These are phyloP conservation scores for Borostomias antarcticus DNA, from an alignment of 2,797 vertebrate species.

Conservation along the genomic window DNA sequence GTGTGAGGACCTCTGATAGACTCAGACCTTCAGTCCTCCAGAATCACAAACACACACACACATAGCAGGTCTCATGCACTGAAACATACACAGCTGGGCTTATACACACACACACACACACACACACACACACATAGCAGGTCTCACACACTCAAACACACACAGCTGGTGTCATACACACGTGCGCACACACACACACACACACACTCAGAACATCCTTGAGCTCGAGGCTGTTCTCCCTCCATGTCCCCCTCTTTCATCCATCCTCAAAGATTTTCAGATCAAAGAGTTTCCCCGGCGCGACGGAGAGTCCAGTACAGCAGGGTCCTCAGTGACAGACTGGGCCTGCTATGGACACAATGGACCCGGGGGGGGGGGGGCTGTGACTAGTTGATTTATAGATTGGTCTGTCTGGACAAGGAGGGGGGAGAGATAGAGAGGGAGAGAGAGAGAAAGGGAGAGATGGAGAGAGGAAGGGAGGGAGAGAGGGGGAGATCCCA, in stretches of 20 bases:
- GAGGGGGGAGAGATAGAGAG: neutral
- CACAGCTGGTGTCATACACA: neutral
- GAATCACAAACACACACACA: neutral
- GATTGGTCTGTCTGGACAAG: too few relatives aligned
- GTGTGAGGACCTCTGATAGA: neutral
- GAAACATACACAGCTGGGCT: constrained; percentile 17
- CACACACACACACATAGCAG: neutral
- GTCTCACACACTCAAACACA: neutral
- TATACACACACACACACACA: constrained; percentile 18
- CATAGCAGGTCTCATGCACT: neutral
- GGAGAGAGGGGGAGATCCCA: neutral
- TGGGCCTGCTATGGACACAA: too few relatives aligned
- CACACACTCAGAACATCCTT: constrained; percentile 12
- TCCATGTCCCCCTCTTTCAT: neutral
- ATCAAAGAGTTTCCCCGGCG: constrained; percentile 55
- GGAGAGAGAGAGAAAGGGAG: neutral
- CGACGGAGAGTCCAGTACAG: too few relatives aligned
- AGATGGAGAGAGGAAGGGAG: neutral
- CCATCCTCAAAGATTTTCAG: constrained; percentile 34
- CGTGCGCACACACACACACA: neutral
- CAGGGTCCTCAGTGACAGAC: too few relatives aligned
- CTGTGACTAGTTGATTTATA: too few relatives aligned
- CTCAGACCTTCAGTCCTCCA: neutral
- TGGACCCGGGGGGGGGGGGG: too few relatives aligned
- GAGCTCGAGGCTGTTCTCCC: constrained; percentile 12